A percentile compares a stretch with the other conserved stretches of the same genome.
Conservation (phyloP, 2,797 vertebrate genomes). For the Spheniscus humboldti region DNA sequence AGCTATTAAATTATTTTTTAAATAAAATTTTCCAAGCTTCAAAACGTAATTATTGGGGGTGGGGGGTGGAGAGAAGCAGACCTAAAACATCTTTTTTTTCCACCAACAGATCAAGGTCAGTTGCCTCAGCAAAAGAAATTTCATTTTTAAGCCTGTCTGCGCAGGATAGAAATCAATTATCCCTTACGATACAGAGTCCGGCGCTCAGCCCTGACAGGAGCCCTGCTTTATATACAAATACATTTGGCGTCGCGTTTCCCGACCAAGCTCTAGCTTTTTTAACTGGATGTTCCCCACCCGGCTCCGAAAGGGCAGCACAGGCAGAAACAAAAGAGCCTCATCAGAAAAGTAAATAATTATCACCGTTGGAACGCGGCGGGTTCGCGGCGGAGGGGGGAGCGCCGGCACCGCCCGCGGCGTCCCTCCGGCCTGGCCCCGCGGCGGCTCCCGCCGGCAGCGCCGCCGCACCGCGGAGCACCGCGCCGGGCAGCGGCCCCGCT, state of each 20-base stretch:
- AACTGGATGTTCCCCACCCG: background rate
- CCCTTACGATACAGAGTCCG: background rate
- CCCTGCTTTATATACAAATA: background rate
- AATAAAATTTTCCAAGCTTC: background rate
- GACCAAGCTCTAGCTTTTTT: background rate
- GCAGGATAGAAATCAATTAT: constrained; percentile 44
- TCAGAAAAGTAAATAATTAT: background rate
- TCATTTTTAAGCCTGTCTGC: constrained; percentile 50
- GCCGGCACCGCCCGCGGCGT: background rate
- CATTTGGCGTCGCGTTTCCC: background rate
- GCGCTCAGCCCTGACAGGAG: background rate
- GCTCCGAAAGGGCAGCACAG: background rate
- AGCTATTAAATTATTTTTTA: background rate
- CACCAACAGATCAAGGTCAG: constrained; percentile 29
- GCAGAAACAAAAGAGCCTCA: background rate
- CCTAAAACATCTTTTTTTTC: background rate
- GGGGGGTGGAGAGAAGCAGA: background rate
- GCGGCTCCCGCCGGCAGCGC: background rate
- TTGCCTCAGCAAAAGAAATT: constrained; percentile 26
- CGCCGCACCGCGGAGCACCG: background rate
- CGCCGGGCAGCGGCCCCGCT: background rate
- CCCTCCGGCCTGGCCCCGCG: background rate
- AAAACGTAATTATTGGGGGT: background rate
- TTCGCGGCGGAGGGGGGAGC: too few species aligned
- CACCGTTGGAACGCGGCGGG: background rate